phyloP scores from a whole-genome alignment of 37 sponge, comb jelly and placozoan genomes.

The Amphimedon queenslandica region DNA sequence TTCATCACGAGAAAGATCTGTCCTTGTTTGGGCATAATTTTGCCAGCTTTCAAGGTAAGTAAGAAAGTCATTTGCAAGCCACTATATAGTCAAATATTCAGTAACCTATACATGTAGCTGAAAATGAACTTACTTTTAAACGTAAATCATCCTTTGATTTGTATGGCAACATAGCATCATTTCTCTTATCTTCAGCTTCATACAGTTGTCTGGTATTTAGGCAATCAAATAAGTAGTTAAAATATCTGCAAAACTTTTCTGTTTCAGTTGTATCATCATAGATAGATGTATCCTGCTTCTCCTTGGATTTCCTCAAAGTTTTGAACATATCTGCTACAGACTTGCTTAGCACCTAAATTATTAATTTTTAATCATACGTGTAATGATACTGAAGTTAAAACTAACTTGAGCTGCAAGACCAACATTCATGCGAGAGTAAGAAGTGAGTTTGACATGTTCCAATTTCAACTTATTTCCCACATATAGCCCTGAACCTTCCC shows the following conservation, averaged over 20 bases:
- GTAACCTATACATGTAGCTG: too few species aligned
- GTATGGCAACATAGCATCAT: conserved; percentile 2
- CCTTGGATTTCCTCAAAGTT: too few species aligned
- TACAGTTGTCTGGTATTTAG: too few species aligned
- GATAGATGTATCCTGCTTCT: not conserved
- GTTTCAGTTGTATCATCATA: conserved; percentile 9
- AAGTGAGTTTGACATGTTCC: not conserved
- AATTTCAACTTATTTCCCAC: not conserved
- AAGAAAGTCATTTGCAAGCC: too few species aligned
- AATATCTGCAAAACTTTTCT: too few species aligned
- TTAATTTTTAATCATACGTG: not conserved
- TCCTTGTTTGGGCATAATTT: not conserved
- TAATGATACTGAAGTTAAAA: not conserved
- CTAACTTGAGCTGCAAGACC: conserved; percentile 6
- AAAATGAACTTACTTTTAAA: not conserved
- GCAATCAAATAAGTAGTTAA: conserved; percentile 18
- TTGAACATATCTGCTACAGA: too few species aligned
- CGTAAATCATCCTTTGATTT: not conserved
- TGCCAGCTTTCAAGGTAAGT: not conserved
- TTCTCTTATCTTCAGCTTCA: not conserved
- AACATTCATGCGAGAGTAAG: not conserved
- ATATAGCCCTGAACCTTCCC: not conserved
- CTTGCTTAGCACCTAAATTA: conserved; percentile 12
- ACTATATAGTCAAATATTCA: too few species aligned
- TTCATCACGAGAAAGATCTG: not conserved